These are phyloP conservation scores for Okapia johnstoni DNA, from an alignment of 2,113 vertebrate species.

Conservation along the genomic window DNA sequence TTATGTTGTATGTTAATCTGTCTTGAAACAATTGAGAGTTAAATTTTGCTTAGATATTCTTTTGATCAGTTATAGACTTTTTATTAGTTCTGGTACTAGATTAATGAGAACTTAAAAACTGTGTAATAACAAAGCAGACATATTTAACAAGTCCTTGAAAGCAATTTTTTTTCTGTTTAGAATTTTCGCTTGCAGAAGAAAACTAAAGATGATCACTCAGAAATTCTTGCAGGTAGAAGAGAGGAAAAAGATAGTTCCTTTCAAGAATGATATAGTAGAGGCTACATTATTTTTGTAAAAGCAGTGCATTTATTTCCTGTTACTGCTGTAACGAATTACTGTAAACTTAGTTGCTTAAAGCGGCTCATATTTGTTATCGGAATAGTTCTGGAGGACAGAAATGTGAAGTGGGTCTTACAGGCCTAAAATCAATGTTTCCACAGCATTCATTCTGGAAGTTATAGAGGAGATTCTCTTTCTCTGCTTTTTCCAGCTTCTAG, in stretches of 20 bases:
- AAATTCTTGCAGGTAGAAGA: neutral
- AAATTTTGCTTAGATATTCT: neutral
- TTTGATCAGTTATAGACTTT: neutral
- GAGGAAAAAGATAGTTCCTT: neutral
- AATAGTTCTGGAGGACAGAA: neutral
- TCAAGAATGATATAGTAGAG: neutral
- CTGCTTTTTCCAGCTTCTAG: neutral
- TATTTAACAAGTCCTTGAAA: neutral
- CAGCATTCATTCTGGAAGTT: neutral
- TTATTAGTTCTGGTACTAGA: neutral
- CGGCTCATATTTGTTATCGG: neutral
- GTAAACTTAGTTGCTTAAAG: neutral
- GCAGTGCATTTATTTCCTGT: neutral
- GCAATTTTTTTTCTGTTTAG: neutral
- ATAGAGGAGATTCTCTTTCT: neutral
- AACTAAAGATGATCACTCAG: neutral
- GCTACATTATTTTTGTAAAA: neutral
- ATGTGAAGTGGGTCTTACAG: neutral
- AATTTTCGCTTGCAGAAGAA: neutral
- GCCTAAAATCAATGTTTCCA: neutral
- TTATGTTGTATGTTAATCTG: neutral
- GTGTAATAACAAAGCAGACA: neutral
- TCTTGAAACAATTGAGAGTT: neutral
- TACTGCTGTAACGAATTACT: neutral
- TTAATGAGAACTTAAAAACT: neutral